These are phyloP conservation scores for Scaptomyza cyrtandrae DNA, from an alignment of 2,888 invertebrate species.

Conservation along the genomic window DNA sequence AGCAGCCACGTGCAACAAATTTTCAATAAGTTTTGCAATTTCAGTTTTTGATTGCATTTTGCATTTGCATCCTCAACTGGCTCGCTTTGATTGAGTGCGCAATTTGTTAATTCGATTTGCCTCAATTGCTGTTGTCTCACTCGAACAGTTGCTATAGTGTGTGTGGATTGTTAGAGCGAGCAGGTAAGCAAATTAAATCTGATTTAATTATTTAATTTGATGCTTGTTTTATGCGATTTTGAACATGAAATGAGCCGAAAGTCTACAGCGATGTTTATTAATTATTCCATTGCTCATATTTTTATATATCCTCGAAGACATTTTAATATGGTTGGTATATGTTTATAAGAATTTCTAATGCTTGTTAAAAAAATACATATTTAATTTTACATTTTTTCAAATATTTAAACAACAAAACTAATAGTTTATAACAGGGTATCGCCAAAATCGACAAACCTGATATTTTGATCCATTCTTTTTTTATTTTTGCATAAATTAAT, in stretches of 20 bases:
- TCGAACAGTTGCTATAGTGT: neutral
- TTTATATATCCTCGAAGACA: conserved; percentile 1
- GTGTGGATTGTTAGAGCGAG: conserved; percentile 15
- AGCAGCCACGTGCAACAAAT: conserved; percentile 36
- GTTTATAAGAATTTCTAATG: too few species aligned
- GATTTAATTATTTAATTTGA: conserved; percentile 76
- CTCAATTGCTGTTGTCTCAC: conserved; percentile 21
- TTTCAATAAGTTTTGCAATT: conserved; percentile 51
- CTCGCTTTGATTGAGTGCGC: conserved; percentile 70
- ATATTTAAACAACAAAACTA: too few species aligned
- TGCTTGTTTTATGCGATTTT: conserved; percentile 51
- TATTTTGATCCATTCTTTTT: too few species aligned
- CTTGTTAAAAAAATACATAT: too few species aligned
- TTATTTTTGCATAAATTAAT: conserved; percentile 52
- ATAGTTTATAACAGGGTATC: conserved; percentile 2
- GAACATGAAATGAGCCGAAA: conserved; percentile 39
- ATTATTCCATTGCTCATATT: conserved; percentile 38
- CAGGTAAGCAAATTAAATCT: conserved; percentile 56
- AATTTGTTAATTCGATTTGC: conserved; percentile 73
- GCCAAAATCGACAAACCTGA: too few species aligned
- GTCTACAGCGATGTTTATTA: conserved; percentile 45
- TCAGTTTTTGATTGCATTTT: conserved; percentile 65
- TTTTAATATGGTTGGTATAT: neutral
- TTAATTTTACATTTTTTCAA: too few species aligned
- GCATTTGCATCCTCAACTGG: conserved; percentile 26